Evolutionary conservation across 2,888 invertebrate genomes (phyloP).

Genomic region (Girardia tigrina): DNA sequence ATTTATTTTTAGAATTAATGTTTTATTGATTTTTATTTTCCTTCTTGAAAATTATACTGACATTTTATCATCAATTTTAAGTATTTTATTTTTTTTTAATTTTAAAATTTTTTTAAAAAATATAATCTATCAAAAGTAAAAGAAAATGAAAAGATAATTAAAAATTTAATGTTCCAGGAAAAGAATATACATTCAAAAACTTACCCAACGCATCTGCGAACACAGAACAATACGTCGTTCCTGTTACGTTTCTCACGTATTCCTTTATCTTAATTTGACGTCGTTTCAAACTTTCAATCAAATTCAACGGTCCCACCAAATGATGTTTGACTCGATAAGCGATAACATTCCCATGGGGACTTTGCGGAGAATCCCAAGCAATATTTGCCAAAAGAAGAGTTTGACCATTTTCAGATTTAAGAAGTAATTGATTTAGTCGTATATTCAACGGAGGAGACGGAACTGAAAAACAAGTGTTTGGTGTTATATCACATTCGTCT

Average conservation of each 20-base stretch:
- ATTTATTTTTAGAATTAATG: too few relatives aligned
- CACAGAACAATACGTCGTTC: background rate
- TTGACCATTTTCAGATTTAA: background rate
- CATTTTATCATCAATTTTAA: too few relatives aligned
- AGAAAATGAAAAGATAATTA: too few relatives aligned
- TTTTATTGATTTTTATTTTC: too few relatives aligned
- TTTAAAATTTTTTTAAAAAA: background rate
- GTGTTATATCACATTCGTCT: background rate
- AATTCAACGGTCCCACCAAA: background rate
- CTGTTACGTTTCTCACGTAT: background rate
- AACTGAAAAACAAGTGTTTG: slow-evolving; percentile 20
- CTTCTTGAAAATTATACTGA: too few relatives aligned
- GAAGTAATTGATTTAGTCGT: background rate
- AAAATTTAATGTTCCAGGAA: too few relatives aligned
- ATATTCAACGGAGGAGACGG: background rate
- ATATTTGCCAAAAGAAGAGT: background rate
- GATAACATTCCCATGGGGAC: background rate
- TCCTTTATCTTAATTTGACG: background rate
- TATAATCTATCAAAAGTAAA: too few relatives aligned
- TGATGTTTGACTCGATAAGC: slow-evolving; percentile 2
- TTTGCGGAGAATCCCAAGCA: background rate
- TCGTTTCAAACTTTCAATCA: background rate
- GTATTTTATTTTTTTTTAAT: background rate
- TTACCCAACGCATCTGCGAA: background rate
- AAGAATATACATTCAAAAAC: too few relatives aligned